Conservation (phyloP, 23 tunicate genomes). For the Ciona savignyi region DNA sequence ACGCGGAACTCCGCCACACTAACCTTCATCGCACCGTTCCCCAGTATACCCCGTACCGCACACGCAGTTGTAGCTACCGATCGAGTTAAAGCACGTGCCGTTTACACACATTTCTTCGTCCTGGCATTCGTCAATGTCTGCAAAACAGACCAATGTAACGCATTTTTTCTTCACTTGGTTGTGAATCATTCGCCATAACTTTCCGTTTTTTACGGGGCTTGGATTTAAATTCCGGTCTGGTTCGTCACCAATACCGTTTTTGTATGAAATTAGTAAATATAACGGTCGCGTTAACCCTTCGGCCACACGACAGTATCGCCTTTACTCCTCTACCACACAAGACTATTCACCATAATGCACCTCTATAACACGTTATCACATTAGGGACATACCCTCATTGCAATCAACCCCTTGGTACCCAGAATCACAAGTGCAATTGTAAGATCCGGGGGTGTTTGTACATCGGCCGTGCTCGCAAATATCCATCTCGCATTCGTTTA, state of each 20-base stretch:
- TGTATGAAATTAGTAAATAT: no score
- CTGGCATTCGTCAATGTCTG: constrained; percentile 1
- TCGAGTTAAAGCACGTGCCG: neutral
- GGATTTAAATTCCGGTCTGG: no score
- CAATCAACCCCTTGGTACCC: neutral
- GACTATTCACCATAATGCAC: no score
- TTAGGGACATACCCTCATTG: neutral
- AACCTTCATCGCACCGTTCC: neutral
- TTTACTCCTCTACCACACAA: no score
- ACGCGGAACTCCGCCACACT: no score
- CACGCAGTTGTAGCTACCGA: neutral
- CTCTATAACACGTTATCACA: no score
- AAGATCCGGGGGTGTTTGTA: neutral
- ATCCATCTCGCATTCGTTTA: neutral
- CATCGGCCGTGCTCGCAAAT: neutral
- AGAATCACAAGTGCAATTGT: neutral
- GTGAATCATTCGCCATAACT: no score
- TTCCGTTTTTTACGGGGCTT: no score
- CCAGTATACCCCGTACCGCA: neutral
- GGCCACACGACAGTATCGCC: no score
- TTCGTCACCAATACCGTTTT: no score
- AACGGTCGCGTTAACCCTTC: no score
- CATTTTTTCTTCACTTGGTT: no score
- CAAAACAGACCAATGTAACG: neutral
- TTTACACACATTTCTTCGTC: neutral